Evolutionary conservation across 2,797 vertebrate species (phyloP).

Genomic region (Meriones psammophilus): DNA sequence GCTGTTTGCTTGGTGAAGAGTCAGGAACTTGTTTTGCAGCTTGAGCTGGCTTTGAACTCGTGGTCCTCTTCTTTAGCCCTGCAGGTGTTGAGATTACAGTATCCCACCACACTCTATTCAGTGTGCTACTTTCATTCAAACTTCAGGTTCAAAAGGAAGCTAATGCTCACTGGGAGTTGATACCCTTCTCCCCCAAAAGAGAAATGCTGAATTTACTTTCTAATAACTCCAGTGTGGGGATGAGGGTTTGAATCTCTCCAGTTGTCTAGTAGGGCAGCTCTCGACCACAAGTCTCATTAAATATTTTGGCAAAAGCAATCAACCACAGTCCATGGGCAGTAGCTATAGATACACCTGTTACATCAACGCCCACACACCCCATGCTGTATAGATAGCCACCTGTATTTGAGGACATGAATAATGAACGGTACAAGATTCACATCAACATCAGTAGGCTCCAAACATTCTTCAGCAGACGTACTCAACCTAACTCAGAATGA

Average conservation of each 20-base stretch:
- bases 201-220: conserved; percentile 1
- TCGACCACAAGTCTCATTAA: rapidly evolving
- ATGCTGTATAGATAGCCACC: rapidly evolving
- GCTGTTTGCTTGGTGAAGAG: neutral
- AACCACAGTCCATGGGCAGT: rapidly evolving
- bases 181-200: neutral
- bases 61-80: neutral
- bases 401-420: neutral
- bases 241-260: neutral
- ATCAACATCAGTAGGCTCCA: neutral
- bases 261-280: neutral
- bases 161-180: neutral
- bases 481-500: neutral
- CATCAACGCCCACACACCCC: rapidly evolving
- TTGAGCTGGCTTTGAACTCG: neutral
- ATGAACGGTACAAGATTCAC: rapidly evolving
- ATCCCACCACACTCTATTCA: neutral
- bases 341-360: rapidly evolving
- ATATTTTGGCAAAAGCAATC: too few species aligned
- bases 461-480: neutral
- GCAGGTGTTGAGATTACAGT: neutral
- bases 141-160: neutral
- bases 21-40: neutral
- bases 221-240: neutral
- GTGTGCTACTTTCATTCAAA: conserved; percentile 24